Conservation (phyloP, 1,140 invertebrate species). For the Microplitis demolitor region DNA sequence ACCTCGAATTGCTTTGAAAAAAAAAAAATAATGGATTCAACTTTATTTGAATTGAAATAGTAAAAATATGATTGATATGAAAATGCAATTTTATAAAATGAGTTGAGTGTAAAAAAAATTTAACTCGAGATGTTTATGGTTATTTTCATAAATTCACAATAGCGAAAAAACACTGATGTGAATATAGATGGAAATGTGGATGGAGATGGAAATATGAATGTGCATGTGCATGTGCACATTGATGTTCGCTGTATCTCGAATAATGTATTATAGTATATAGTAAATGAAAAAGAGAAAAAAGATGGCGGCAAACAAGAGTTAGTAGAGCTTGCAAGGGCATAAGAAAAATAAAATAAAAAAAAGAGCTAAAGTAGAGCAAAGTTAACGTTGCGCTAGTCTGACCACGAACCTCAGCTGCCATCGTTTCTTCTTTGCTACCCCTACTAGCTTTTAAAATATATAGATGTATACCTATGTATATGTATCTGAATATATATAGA, state of each 20-base stretch:
- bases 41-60: too few species aligned
- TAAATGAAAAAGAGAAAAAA: conserved; percentile 15
- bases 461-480: too few species aligned
- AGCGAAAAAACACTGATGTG: too few species aligned
- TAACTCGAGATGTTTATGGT: too few species aligned
- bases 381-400: conserved; percentile 33
- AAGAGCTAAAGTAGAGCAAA: conserved; percentile 37
- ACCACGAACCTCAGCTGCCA: conserved; percentile 17
- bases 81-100: too few species aligned
- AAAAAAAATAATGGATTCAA: too few species aligned
- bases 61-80: too few species aligned
- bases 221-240: not conserved
- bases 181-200: not conserved
- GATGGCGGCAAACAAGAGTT: conserved; percentile 1
- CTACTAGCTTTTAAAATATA: not conserved
- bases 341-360: conserved; percentile 1
- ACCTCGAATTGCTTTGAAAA: too few species aligned
- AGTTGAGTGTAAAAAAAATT: too few species aligned
- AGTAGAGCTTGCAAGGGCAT: not conserved
- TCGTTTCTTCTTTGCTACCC: conserved; percentile 17
- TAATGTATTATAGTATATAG: conserved; percentile 7
- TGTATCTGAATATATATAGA: too few species aligned
- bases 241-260: not conserved
- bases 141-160: too few species aligned
- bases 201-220: not conserved